Evolutionary conservation across 2,888 invertebrate species (phyloP), one percentile per base, ranked within the genome.

Genomic region (Meteorus colon): DNA sequence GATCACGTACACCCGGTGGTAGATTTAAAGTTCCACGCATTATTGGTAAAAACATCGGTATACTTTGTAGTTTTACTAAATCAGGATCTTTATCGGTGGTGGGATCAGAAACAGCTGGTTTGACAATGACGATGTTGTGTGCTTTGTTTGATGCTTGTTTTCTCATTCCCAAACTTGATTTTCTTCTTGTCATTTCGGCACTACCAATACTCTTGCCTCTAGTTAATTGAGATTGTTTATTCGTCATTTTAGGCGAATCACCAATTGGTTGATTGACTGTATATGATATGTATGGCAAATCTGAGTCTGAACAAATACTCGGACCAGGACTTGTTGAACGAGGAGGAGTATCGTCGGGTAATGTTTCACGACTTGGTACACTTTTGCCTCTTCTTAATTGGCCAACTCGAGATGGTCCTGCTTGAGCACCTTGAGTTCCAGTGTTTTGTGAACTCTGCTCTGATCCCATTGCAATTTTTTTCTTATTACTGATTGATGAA

Each of bases 41-140:
- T 68, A 98, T 97, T 0, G 98, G 98, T 73, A 97, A 90, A 89
- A 98, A 98, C 90, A 96, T 96, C 2, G 98, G 97, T 82, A 98
- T 97, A 82, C 92, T 94, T 92, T 96, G 90, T 60, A 96, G 88
- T 78, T 93, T 91, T 65, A 94, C 89, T 72, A 96, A 92, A 84
- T 96, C 95, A 10, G 95, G 93, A 88, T 97, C 97, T 74, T 94
- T 92, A 81, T 95, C 95, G 0, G 93, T 88, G 19, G 92, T 91
- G 1, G 92, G 92, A 74, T 92, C 92, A 6, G 91, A 91, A 0
- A 91, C 87, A 0, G 95, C 94, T 0, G 94, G 94, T 86, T 96
- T 96, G 0, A 92, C 92, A 3, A 97, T 96, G 0, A 96, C 94
- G 62, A 97, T 96, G 82, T 94, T 96, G 78, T 96, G 93, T 0